Evolutionary conservation across 2,888 invertebrate species (phyloP).

Genomic region (Papilio protenor): DNA sequence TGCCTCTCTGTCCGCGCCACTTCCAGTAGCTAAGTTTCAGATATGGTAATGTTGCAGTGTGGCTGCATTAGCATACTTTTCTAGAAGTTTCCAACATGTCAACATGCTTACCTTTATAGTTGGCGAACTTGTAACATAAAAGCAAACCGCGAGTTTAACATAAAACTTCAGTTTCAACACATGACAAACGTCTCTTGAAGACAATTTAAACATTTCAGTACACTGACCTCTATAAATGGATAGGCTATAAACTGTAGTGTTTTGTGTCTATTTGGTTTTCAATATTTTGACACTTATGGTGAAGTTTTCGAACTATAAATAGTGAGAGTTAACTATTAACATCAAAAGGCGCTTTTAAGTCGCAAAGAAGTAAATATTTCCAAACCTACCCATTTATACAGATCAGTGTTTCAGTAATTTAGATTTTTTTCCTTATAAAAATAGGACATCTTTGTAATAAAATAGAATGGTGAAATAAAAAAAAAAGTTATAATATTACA

Average conservation of each 20-base stretch:
- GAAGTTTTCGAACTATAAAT: too few relatives aligned
- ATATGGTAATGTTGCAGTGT: constrained; percentile 13
- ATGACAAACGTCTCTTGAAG: neutral
- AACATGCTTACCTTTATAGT: constrained; percentile 6
- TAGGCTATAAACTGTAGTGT: too few relatives aligned
- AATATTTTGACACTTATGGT: too few relatives aligned
- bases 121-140: constrained; percentile 22
- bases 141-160: neutral
- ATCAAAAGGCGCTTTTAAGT: too few relatives aligned
- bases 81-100: constrained; percentile 24
- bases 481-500: neutral
- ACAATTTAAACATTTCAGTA: too few relatives aligned
- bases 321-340: too few relatives aligned
- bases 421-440: too few relatives aligned
- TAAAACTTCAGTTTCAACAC: neutral
- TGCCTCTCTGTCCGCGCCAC: constrained; percentile 6
- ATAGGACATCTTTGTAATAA: neutral
- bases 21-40: constrained; percentile 14
- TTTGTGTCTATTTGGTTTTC: too few relatives aligned
- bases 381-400: neutral
- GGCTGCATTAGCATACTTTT: constrained; percentile 24
- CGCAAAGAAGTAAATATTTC: too few relatives aligned
- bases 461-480: neutral
- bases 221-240: too few relatives aligned
- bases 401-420: neutral